A percentile compares a stretch with the other conserved stretches of the same genome.
Evolutionary conservation across 2,113 vertebrate genomes (phyloP).

Genomic region (Aegotheles bennettii): DNA sequence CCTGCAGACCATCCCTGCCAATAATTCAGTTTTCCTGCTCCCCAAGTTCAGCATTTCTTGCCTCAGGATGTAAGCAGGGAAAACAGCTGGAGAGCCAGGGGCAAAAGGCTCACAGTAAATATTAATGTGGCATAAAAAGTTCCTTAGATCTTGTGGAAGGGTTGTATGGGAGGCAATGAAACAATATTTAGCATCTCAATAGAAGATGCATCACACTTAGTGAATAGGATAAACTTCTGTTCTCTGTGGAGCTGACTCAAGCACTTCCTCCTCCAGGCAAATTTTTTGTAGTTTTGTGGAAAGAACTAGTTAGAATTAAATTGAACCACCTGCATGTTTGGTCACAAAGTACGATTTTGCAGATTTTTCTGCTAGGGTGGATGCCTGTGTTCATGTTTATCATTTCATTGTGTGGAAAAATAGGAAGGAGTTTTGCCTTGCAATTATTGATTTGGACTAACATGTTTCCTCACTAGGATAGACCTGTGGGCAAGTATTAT

Average conservation of each 20-base stretch:
- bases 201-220: constrained; percentile 15
- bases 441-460: neutral
- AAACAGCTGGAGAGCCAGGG: constrained; percentile 42
- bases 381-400: neutral
- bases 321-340: neutral
- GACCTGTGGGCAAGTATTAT: neutral
- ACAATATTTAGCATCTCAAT: constrained; percentile 53
- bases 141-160: constrained; percentile 3
- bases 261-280: constrained; percentile 18
- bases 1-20: neutral
- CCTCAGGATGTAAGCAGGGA: neutral
- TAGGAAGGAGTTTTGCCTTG: neutral
- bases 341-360: neutral
- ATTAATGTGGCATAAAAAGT: constrained; percentile 1
- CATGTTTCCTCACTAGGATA: neutral
- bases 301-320: constrained; percentile 11
- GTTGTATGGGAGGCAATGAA: constrained; percentile 16
- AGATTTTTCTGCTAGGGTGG: neutral
- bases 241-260: constrained; percentile 44
- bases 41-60: constrained; percentile 22
- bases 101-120: constrained; percentile 18
- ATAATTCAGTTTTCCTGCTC: neutral
- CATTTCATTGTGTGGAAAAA: neutral
- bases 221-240: constrained; percentile 46
- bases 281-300: neutral